Evolutionary conservation across 2,797 vertebrate genomes (phyloP).

Genomic region (Hozukius guyotensis): DNA sequence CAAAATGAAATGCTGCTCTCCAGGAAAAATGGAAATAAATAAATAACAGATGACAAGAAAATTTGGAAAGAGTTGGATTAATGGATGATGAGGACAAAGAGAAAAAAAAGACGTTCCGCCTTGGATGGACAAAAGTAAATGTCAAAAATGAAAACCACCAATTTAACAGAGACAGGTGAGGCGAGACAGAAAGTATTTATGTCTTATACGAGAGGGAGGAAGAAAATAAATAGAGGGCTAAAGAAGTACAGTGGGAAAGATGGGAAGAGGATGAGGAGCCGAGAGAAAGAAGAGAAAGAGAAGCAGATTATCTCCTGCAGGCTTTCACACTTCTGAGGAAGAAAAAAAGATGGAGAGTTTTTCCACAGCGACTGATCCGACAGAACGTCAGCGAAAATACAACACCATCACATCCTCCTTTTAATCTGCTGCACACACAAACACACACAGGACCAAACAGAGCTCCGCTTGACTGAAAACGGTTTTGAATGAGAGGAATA

Average conservation of each 20-base stretch:
- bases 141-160: neutral
- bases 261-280: slow-evolving; percentile 23
- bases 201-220: neutral
- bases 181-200: neutral
- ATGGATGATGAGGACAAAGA: neutral
- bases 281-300: slow-evolving; percentile 36
- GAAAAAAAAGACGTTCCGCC: neutral
- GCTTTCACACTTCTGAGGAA: slow-evolving; percentile 49
- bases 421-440: slow-evolving; percentile 39
- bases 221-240: slow-evolving; percentile 26
- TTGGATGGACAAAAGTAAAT: neutral
- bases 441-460: neutral
- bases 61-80: neutral
- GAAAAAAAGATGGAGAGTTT: slow-evolving; percentile 15
- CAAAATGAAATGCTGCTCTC: neutral
- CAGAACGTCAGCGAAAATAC: slow-evolving; percentile 44
- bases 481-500: neutral
- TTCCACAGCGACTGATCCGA: slow-evolving; percentile 33
- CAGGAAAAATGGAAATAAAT: slow-evolving; percentile 6
- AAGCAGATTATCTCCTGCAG: slow-evolving; percentile 63
- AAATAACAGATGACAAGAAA: neutral
- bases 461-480: slow-evolving; percentile 5
- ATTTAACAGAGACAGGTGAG: neutral
- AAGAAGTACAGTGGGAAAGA: slow-evolving; percentile 18
- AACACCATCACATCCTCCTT: slow-evolving; percentile 20